A percentile compares a stretch with the other conserved stretches of the same genome.
These are phyloP conservation scores for Noctua pronuba DNA, from an alignment of 2,888 invertebrate species.

Conservation along the genomic window DNA sequence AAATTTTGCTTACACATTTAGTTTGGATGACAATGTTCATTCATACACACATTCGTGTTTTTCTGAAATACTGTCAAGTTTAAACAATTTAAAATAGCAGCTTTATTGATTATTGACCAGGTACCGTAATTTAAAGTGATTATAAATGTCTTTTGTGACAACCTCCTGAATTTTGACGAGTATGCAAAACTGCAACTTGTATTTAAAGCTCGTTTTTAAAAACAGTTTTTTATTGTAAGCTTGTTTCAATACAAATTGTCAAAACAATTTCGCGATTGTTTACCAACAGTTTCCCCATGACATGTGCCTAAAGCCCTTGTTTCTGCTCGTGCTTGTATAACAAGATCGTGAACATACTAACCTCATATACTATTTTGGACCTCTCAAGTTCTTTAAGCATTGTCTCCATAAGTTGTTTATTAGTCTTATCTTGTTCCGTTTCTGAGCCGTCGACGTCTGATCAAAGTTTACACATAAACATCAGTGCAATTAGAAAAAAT, in stretches of 20 bases:
- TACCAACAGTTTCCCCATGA: background rate
- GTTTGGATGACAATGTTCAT: too few species aligned
- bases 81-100: too few species aligned
- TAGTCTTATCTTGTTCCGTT: constrained; percentile 73
- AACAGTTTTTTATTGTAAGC: too few species aligned
- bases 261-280: background rate
- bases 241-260: background rate
- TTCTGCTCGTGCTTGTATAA: background rate
- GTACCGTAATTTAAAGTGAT: too few species aligned
- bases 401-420: constrained; percentile 76
- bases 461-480: constrained; percentile 4
- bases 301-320: background rate
- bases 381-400: constrained; percentile 90
- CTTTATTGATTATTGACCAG: too few species aligned
- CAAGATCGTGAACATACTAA: constrained; percentile 64
- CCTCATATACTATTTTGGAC: constrained; percentile 91
- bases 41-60: too few species aligned
- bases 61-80: too few species aligned
- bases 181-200: too few species aligned
- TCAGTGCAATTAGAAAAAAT: background rate
- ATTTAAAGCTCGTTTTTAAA: too few species aligned
- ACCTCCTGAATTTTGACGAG: too few species aligned
- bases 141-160: too few species aligned
- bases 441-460: constrained; percentile 64
- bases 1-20: too few species aligned